Evolutionary conservation across 1,140 invertebrate species (phyloP).

Genomic region (Diplogasteroides magnus): DNA sequence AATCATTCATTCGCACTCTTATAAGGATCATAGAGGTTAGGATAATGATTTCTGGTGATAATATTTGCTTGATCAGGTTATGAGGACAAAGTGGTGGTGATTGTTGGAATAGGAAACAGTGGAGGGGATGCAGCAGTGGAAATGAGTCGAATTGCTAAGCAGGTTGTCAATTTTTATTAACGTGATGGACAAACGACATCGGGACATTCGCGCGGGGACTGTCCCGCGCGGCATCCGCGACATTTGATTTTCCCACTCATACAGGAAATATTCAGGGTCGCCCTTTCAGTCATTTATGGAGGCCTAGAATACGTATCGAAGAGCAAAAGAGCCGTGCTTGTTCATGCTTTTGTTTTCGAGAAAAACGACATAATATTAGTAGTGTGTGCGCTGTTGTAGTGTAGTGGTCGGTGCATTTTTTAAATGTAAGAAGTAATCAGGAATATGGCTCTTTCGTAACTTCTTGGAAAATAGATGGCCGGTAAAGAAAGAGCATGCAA

Average conservation of each 20-base stretch:
- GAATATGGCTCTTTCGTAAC: too few relatives aligned
- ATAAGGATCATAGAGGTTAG: slow-evolving; percentile 50
- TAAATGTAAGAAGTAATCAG: slow-evolving; percentile 10
- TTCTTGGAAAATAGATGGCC: background rate
- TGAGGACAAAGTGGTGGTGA: slow-evolving; percentile 55
- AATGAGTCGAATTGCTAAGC: slow-evolving; percentile 53
- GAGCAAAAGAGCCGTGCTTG: too few relatives aligned
- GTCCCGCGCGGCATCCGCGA: too few relatives aligned
- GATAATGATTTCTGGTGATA: background rate
- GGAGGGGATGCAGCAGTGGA: slow-evolving; percentile 61
- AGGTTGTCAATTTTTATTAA: slow-evolving; percentile 33
- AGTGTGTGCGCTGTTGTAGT: too few relatives aligned
- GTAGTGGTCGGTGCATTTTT: slow-evolving; percentile 1
- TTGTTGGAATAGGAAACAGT: slow-evolving; percentile 61
- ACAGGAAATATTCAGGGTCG: too few relatives aligned
- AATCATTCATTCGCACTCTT: slow-evolving; percentile 57
- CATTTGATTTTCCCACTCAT: too few relatives aligned
- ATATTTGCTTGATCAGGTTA: slow-evolving; percentile 39
- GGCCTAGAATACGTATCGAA: background rate
- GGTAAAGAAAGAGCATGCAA: too few relatives aligned
- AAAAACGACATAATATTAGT: background rate
- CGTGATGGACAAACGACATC: background rate
- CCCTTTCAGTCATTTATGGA: background rate
- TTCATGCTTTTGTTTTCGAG: too few relatives aligned
- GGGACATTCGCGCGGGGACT: too few relatives aligned